Base-by-base conservation (phyloP, 2,888 invertebrate genomes). In the Flexamia atlantica region DNA sequence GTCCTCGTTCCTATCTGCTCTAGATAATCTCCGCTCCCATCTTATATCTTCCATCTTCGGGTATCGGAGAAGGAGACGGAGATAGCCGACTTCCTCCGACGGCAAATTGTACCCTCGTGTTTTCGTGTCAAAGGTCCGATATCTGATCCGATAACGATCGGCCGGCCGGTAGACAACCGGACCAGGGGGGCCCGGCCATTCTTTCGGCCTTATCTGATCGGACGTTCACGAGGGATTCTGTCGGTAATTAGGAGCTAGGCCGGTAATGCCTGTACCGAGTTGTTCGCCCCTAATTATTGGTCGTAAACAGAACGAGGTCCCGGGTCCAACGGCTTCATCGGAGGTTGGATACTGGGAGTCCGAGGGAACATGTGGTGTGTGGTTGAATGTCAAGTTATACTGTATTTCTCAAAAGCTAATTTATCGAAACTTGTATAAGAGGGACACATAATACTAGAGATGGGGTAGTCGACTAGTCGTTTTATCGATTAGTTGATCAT, bases 81-180 rank as follows among this genome's bases (percentile, higher is more conserved):
- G 72, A 72, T 42, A 36, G 50, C 46, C 46, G 46, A 76, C 76
- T 76, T 76, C 76, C 76, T 76, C 28, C 40, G 70, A 36, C 70
- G 50, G 76, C 76, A 76, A 76, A 76, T 76, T 76, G 76, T 76
- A 76, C 40, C 76, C 42, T 36, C 50, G 72, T 72, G 72, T 72
- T 76, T 76, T 28, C 76, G 76, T 76, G 76, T 76, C 76, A 76
- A 76, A 76, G 76, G 76, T 76, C 50, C 46, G 42, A 17, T 76
- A 76, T 76, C 76, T 46, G 76, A 76, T 76, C 46, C 40, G 76
- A 76, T 76, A 46, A 42, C n/a, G 17, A 76, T 76, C 76, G 76
- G 2, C 17, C 76, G 46, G 30, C 20, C 76, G 50, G 20, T 36
- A 17, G 30, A 40, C 50, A 76, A 76, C 76, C 76, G 76, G 76